Conservation (phyloP, 92 coral and sea anemone species). For the Phymanthus crucifer region DNA sequence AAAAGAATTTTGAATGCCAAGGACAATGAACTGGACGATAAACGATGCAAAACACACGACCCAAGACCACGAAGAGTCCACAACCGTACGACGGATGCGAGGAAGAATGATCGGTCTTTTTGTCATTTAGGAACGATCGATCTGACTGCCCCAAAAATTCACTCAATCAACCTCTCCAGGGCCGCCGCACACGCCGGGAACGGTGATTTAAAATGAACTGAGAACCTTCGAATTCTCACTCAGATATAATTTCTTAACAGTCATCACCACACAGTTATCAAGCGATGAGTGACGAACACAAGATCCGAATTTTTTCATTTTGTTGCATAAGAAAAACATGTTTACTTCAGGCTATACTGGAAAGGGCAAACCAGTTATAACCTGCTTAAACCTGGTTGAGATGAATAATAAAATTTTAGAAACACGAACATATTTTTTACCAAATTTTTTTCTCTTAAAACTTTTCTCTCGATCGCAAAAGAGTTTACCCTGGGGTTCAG, state of each 20-base stretch:
- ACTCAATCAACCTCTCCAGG: background rate
- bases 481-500: too few relatives aligned
- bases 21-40: constrained; percentile 58
- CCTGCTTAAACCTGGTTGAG: constrained; percentile 10
- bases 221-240: background rate
- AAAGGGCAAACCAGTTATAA: constrained; percentile 7
- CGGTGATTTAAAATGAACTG: background rate
- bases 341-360: constrained; percentile 27
- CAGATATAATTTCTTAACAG: background rate
- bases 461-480: too few relatives aligned
- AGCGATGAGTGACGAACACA: background rate
- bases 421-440: background rate
- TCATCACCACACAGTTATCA: background rate
- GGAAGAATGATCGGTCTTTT: background rate
- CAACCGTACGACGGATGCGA: constrained; percentile 10
- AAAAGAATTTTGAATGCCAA: constrained; percentile 75
- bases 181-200: background rate
- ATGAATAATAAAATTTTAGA: background rate
- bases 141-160: background rate
- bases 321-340: constrained; percentile 17
- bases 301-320: background rate
- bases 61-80: constrained; percentile 72
- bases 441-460: background rate
- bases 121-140: background rate
- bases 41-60: constrained; percentile 70